Evolutionary conservation across 2,113 vertebrate species (phyloP), one percentile per base, ranked within the genome.

Genomic region (Cyprinus carpio): DNA sequence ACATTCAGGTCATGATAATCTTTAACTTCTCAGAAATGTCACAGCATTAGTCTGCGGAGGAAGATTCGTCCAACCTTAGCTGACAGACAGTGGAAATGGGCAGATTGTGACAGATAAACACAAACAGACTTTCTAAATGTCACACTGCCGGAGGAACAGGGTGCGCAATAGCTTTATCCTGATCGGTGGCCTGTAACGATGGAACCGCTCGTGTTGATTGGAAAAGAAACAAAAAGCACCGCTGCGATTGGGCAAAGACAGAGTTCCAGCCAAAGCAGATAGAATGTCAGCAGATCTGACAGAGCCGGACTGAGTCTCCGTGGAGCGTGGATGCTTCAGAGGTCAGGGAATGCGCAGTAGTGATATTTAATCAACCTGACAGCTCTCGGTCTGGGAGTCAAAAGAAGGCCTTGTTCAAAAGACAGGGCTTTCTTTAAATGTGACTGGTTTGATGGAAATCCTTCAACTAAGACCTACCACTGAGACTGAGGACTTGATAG

Each of bases 81-180:
- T 20, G 62, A 46, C 64, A 71, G 83, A 29, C 64, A 75, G 75
- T 27, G 82, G 64, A 80, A 80, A 75, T 77, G 29, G 60, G 27
- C 34, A 77, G 71, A 88, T 81, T 84, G 82, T 51, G 85, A 82
- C 85, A 62, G 87, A 88, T 86, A 86, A 88, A 88, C 77, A 49
- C 13, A 86, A 86, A 77, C 77, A 34, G 82, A 64, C 77, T 86
- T 86, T 72, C 76, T 84, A 88, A 88, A 88, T 88, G 87, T 88
- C 87, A 88, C 31, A 51, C 81, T 76, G 18, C 82, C 85, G 56
- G 84, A 83, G 80, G 84, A 83, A 54, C 84, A 58, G 8, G 16
- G 75, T 58, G 80, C 58, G 82, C 69, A 60, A 76, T 58, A 40
- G 84, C 54, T 83, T 84, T 65, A 54, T 75, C 84, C 83, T 76